A percentile compares a stretch with the other conserved stretches of the same genome.
These are phyloP conservation scores for Coregonus clupeaformis DNA, from an alignment of 2,113 vertebrate species.

Conservation along the genomic window DNA sequence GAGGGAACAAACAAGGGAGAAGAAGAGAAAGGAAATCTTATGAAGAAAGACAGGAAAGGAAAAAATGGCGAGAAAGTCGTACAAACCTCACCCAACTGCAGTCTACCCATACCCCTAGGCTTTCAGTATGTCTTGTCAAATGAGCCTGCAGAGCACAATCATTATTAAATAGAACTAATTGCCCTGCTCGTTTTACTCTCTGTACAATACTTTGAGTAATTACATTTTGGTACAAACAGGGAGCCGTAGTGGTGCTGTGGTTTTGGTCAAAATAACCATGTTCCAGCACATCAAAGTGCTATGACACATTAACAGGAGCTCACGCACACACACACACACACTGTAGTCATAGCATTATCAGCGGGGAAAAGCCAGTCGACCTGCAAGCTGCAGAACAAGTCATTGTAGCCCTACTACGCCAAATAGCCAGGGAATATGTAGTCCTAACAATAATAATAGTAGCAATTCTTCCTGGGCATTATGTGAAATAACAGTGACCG, in stretches of 20 bases:
- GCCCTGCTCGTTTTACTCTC: not conserved
- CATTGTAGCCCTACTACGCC: constrained; percentile 69
- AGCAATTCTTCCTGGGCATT: constrained; percentile 64
- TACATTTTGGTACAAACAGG: not conserved
- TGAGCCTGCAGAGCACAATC: no score
- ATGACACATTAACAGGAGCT: not conserved
- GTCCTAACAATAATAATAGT: constrained; percentile 72
- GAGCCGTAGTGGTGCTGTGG: not conserved
- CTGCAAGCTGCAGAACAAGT: constrained; percentile 45
- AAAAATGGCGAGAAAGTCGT: no score
- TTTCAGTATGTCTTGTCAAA: no score
- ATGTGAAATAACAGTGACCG: constrained; percentile 67
- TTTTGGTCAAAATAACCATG: not conserved
- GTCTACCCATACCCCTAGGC: no score
- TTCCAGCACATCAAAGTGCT: not conserved
- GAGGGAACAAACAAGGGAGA: no score
- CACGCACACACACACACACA: not conserved
- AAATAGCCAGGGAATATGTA: constrained; percentile 62
- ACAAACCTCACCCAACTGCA: no score
- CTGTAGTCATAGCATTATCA: constrained; percentile 51
- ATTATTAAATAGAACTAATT: not conserved
- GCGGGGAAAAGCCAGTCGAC: constrained; percentile 52
- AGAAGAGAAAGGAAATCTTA: no score
- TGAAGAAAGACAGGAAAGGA: no score
- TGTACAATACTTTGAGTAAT: not conserved